Evolutionary conservation across 2,113 vertebrate genomes (phyloP).

Genomic region (Lepisosteus osseus): DNA sequence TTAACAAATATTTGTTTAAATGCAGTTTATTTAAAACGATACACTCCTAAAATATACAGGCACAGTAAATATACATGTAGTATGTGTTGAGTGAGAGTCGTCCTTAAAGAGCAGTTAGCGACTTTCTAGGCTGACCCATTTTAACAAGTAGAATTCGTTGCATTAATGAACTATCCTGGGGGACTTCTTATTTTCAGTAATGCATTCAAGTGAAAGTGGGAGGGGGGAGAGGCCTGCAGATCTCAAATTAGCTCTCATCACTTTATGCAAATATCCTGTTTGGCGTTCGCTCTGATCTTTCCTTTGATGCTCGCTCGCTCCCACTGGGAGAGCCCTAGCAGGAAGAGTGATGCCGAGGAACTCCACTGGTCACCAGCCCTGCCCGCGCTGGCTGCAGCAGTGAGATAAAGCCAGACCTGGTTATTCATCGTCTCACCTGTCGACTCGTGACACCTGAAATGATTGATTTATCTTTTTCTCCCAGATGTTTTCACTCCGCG

Average conservation of each 20-base stretch:
- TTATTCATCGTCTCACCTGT: too few relatives aligned
- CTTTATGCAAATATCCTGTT: slow-evolving; percentile 18
- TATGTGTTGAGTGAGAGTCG: neutral
- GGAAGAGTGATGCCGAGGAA: neutral
- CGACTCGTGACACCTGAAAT: too few relatives aligned
- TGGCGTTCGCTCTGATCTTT: slow-evolving; percentile 13
- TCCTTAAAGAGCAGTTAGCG: slow-evolving; percentile 7
- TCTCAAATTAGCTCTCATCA: slow-evolving; percentile 5
- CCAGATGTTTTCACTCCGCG: too few relatives aligned
- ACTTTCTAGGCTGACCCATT: slow-evolving; percentile 14
- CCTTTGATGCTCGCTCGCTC: neutral
- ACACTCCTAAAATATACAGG: too few relatives aligned
- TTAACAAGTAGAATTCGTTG: slow-evolving; percentile 7
- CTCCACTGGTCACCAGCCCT: neutral
- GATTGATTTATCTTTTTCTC: too few relatives aligned
- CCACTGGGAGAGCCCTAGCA: too few relatives aligned
- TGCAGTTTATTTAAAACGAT: too few relatives aligned
- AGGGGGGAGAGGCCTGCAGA: neutral
- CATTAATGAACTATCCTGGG: slow-evolving; percentile 4
- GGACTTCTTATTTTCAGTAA: neutral
- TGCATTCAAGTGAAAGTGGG: neutral
- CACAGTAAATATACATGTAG: neutral
- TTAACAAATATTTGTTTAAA: too few relatives aligned
- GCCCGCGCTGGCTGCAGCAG: too few relatives aligned
- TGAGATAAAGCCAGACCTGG: too few relatives aligned